Evolutionary conservation across 1,140 invertebrate genomes (phyloP).

Genomic region (Heliconius hermathena): DNA sequence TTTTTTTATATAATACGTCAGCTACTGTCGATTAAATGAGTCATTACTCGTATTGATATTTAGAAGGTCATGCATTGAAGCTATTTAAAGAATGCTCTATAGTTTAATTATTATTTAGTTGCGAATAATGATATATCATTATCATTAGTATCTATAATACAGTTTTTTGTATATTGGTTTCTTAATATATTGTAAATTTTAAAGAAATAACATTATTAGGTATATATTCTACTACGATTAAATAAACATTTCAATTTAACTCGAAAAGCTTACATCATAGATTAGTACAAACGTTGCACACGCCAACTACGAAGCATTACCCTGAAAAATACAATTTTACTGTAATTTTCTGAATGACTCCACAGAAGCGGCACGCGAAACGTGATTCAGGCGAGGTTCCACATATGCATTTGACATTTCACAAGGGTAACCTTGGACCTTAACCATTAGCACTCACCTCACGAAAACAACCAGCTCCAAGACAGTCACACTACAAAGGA

Average conservation of each 20-base stretch:
- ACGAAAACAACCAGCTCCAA: conserved; percentile 72
- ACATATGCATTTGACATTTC: conserved; percentile 51
- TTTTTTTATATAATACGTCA: neutral
- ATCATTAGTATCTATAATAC: neutral
- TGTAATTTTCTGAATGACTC: conserved; percentile 45
- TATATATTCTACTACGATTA: neutral
- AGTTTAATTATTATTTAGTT: neutral
- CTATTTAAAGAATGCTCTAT: neutral
- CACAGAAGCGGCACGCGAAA: conserved; percentile 54
- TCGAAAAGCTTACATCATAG: conserved; percentile 6
- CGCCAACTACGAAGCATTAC: neutral
- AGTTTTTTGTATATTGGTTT: neutral
- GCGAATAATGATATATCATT: neutral
- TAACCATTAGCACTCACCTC: conserved; percentile 68
- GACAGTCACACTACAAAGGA: conserved; percentile 67
- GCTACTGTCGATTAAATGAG: neutral
- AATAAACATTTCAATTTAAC: neutral
- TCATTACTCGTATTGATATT: conserved; percentile 5
- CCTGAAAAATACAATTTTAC: conserved; percentile 32
- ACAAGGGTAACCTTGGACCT: conserved; percentile 67
- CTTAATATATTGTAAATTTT: neutral
- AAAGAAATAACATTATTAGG: neutral
- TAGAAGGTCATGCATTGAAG: neutral
- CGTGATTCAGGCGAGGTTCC: conserved; percentile 50
- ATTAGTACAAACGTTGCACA: neutral